Conservation (phyloP, 2,113 vertebrate genomes). For the Channa argus region DNA sequence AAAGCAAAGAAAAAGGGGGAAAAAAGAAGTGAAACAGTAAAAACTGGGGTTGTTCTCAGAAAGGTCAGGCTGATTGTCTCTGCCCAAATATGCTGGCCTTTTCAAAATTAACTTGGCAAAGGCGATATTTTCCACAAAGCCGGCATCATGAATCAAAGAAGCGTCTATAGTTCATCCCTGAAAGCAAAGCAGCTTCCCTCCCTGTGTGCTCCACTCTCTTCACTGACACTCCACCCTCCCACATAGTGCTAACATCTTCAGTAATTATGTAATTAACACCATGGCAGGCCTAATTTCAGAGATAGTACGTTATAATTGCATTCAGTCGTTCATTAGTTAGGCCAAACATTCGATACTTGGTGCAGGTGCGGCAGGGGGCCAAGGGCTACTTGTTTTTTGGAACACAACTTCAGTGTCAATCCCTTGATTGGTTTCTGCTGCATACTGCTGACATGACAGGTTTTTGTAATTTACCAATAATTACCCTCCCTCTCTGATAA, state of each 20-base stretch:
- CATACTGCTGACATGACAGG: slow-evolving; percentile 82
- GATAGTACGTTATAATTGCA: slow-evolving; percentile 83
- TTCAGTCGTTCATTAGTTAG: slow-evolving; percentile 81
- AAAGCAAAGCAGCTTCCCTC: slow-evolving; percentile 68
- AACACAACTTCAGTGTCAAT: slow-evolving; percentile 74
- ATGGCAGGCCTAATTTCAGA: slow-evolving; percentile 84
- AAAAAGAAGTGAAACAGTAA: slow-evolving; percentile 71
- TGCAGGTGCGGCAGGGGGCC: slow-evolving; percentile 75
- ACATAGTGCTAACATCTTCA: slow-evolving; percentile 76
- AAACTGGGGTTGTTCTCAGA: slow-evolving; percentile 76
- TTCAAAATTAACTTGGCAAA: slow-evolving; percentile 86
- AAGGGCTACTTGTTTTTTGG: slow-evolving; percentile 76
- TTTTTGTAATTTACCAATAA: slow-evolving; percentile 83
- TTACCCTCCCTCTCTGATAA: slow-evolving; percentile 75
- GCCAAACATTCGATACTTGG: slow-evolving; percentile 71
- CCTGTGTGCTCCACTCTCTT: slow-evolving; percentile 43
- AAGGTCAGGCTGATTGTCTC: slow-evolving; percentile 87
- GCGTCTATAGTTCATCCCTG: slow-evolving; percentile 80
- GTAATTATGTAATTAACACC: slow-evolving; percentile 87
- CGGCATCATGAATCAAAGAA: slow-evolving; percentile 84
- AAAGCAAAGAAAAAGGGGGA: slow-evolving; percentile 7
- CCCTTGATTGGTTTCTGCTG: slow-evolving; percentile 80
- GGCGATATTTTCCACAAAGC: slow-evolving; percentile 85
- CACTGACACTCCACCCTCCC: slow-evolving; percentile 56
- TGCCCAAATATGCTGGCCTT: slow-evolving; percentile 87